Evolutionary conservation across 2,797 vertebrate genomes (phyloP), one percentile per base, ranked within the genome.

Genomic region (Silurus aristotelis): DNA sequence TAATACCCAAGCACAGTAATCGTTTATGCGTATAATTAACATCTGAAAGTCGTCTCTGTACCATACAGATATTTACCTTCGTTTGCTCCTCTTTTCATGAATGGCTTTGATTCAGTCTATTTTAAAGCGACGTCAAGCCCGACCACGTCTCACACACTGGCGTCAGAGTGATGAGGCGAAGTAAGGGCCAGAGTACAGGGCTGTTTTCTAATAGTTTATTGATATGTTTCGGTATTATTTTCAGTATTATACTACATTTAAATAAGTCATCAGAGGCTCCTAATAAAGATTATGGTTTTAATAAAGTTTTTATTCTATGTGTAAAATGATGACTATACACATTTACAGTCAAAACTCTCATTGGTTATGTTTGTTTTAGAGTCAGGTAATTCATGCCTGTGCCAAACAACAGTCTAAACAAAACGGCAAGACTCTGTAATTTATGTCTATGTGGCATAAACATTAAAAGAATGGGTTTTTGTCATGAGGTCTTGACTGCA

Each of bases 81-180:
- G 90, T 91, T 90, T 91, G 90, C 90, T 87, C 90, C 84, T 63
- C 83, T 89, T 92, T 92, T 92, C 90, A 92, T 95, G 94, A 95
- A 95, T 94, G 91, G 87, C 89, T 93, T 91, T 93, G 92, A 95
- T 95, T 95, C 94, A 95, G 85, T 46, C 85, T 91, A 88, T 93
- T 94, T 93, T 91, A 85, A 92, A 89, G 89, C 87, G 89, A 71
- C 83, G 88, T 86, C 38, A 43, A 82, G 89, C 38, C 67, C 87
- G 86, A 91, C 91, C 89, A 88, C 56, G 87, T 84, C 87, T 90
- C 84, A 87, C 87, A 82, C 52, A 75, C 77, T 89, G 87, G 92
- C 90, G 87, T 88, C 88, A 82, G 82, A 73, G 68, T 46, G 55
- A 60, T 46, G 68, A 84, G 92, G 90, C 13, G 81, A 89, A 89